A percentile compares a stretch with the other conserved stretches of the same genome.
These are phyloP conservation scores for Echiichthys vipera DNA, from an alignment of 2,797 vertebrate species.

Conservation along the genomic window DNA sequence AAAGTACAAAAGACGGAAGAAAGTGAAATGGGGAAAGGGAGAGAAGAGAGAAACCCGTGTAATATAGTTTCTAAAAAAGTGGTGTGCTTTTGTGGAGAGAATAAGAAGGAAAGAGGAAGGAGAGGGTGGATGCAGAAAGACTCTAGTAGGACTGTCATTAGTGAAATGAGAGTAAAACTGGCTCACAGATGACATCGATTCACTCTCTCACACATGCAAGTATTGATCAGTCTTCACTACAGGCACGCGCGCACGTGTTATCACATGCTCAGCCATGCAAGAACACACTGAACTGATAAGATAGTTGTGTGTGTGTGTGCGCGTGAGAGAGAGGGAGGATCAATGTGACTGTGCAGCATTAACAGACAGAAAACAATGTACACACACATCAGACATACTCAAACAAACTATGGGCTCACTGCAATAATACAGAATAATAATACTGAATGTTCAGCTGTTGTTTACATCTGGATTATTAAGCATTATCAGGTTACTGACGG, in stretches of 20 bases:
- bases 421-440: neutral
- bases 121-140: neutral
- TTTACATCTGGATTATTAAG: neutral
- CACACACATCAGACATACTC: constrained; percentile 11
- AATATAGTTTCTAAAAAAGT: neutral
- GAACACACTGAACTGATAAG: constrained; percentile 1
- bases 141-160: neutral
- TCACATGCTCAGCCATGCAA: constrained; percentile 1
- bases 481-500: neutral
- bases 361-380: neutral
- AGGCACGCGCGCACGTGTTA: constrained; percentile 6
- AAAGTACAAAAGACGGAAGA: neutral
- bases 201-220: constrained; percentile 28
- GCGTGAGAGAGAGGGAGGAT: neutral
- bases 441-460: neutral
- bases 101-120: neutral
- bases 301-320: neutral
- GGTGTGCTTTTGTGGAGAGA: neutral
- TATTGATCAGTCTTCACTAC: constrained; percentile 49
- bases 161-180: neutral
- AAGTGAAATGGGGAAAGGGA: neutral
- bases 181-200: constrained; percentile 60
- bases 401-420: neutral
- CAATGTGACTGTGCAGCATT: constrained; percentile 16
- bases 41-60: neutral